Conservation (phyloP, 2,888 invertebrate species). For the Drosophila longiperda region DNA sequence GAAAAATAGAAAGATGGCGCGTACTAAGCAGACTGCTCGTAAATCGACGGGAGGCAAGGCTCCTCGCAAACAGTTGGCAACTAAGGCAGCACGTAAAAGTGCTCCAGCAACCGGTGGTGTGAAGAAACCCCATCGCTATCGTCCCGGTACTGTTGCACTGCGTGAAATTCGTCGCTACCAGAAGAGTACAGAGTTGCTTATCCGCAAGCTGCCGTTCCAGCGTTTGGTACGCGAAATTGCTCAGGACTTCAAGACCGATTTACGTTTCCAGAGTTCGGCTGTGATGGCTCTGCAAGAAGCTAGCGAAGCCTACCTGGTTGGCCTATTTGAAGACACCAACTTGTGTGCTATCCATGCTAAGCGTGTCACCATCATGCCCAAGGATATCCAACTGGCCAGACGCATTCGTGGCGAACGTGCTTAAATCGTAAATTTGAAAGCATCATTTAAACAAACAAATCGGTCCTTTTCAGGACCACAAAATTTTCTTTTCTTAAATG, state of each 20-base stretch:
- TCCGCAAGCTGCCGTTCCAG: constrained; percentile 32
- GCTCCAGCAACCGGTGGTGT: constrained; percentile 35
- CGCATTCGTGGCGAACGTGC: constrained; percentile 98
- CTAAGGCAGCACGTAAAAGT: constrained; percentile 41
- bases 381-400: constrained; percentile 97
- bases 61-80: constrained; percentile 45
- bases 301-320: constrained; percentile 34
- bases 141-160: constrained; percentile 34
- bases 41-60: constrained; percentile 41
- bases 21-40: constrained; percentile 14
- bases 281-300: constrained; percentile 40
- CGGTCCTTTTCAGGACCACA: constrained; percentile 54
- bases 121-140: constrained; percentile 37
- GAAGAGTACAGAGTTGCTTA: constrained; percentile 39
- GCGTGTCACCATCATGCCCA: constrained; percentile 98
- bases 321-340: constrained; percentile 31
- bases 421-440: constrained; percentile 86
- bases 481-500: constrained; percentile 21
- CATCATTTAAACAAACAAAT: constrained; percentile 21
- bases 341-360: constrained; percentile 96
- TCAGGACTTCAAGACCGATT: constrained; percentile 40
- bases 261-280: constrained; percentile 45
- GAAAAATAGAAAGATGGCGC: constrained; percentile 3
- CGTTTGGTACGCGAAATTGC: constrained; percentile 36
- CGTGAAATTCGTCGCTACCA: constrained; percentile 39